These are phyloP conservation scores for Polyergus mexicanus DNA, from an alignment of 1,140 invertebrate species.

Conservation along the genomic window DNA sequence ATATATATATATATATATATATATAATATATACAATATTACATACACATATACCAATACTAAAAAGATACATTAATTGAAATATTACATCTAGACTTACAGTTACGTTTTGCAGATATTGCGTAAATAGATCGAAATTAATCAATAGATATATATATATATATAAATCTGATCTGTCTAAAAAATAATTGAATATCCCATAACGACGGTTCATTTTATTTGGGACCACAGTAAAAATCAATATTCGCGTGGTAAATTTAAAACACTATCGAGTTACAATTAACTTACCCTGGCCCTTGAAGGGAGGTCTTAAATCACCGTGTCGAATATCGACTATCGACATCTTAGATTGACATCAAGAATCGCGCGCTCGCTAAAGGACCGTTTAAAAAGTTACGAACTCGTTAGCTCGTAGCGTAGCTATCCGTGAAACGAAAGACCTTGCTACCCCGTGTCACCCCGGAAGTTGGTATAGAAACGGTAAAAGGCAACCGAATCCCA, in stretches of 20 bases:
- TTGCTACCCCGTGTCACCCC: constrained; percentile 6
- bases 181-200: constrained; percentile 51
- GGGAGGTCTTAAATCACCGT: constrained; percentile 53
- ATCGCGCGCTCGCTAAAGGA: constrained; percentile 65
- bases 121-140: constrained; percentile 28
- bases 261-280: constrained; percentile 60
- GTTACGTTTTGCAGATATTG: background rate
- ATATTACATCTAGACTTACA: background rate
- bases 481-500: constrained; percentile 58
- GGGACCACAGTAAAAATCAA: constrained; percentile 50
- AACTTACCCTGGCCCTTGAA: constrained; percentile 29
- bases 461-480: constrained; percentile 48
- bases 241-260: constrained; percentile 52
- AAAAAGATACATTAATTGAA: background rate
- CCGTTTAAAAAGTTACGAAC: constrained; percentile 72
- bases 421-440: constrained; percentile 23
- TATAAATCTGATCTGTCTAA: constrained; percentile 10
- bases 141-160: constrained; percentile 1
- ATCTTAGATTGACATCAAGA: constrained; percentile 48
- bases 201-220: constrained; percentile 40
- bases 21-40: background rate
- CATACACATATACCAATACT: no score
- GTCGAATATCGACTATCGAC: constrained; percentile 59
- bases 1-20: background rate
- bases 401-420: constrained; percentile 65